phyloP scores from a whole-genome alignment of 92 coral and sea anemone genomes.

The Epizoanthus scotinus region DNA sequence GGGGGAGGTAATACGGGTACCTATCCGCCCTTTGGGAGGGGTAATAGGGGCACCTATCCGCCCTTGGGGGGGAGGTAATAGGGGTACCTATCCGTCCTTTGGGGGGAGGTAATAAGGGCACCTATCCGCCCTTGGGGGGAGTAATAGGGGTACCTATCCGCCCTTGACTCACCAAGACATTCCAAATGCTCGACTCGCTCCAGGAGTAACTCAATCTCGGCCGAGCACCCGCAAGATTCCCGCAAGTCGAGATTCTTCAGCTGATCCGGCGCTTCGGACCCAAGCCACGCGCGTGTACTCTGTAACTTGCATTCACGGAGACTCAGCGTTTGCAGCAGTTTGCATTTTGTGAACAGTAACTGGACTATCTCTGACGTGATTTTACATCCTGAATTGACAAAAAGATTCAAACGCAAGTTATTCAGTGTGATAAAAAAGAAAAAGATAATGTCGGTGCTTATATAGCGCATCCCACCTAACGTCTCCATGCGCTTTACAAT shows the following conservation, averaged over 20 bases:
- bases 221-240: conserved; percentile 58
- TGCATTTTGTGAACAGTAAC: conserved; percentile 46
- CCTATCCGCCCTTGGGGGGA: too few species aligned
- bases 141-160: too few species aligned
- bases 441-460: too few species aligned
- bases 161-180: conserved; percentile 60
- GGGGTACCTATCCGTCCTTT: too few species aligned
- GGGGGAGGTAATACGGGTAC: too few species aligned
- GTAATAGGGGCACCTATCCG: too few species aligned
- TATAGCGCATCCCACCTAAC: too few species aligned
- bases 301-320: conserved; percentile 61
- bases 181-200: conserved; percentile 46
- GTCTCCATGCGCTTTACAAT: too few species aligned
- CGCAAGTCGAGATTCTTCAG: conserved; percentile 63
- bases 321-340: conserved; percentile 50
- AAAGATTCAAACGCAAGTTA: neutral
- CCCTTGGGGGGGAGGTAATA: too few species aligned
- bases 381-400: conserved; percentile 8
- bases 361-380: conserved; percentile 50
- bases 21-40: too few species aligned
- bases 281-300: conserved; percentile 35
- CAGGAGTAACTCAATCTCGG: conserved; percentile 55
- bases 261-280: conserved; percentile 37
- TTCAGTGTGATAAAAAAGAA: neutral
- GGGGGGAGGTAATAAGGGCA: too few species aligned